Conservation (phyloP, 1,140 invertebrate species). For the Branchinecta lynchi region DNA sequence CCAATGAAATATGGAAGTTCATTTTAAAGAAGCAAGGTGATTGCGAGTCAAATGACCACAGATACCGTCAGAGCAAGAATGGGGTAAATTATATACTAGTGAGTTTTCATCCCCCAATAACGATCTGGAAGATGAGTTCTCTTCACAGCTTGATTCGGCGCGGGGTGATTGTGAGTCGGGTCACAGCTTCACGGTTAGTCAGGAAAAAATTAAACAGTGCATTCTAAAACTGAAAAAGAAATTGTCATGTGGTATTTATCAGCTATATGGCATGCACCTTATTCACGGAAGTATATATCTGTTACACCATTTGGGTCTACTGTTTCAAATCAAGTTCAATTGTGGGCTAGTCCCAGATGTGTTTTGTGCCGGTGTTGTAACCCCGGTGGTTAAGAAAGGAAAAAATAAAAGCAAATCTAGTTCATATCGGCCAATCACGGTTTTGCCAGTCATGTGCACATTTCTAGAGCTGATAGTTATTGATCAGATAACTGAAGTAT, state of each 20-base stretch:
- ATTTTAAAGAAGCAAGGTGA: no score
- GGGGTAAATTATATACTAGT: no score
- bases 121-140: neutral
- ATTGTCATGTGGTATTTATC: neutral
- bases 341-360: neutral
- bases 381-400: neutral
- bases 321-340: neutral
- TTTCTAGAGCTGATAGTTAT: neutral
- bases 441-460: neutral
- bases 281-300: neutral
- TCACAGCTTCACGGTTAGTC: neutral
- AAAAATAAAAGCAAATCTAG: neutral
- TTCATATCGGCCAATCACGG: neutral
- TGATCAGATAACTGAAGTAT: neutral
- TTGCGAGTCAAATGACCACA: neutral
- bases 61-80: no score
- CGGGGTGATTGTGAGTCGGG: neutral
- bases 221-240: neutral
- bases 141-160: neutral
- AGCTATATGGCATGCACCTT: neutral
- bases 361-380: neutral
- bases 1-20: no score
- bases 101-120: no score
- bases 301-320: neutral
- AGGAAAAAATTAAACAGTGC: constrained; percentile 3